Evolutionary conservation across 2,113 vertebrate genomes (phyloP), one percentile per base, ranked within the genome.

Genomic region (Chunga burmeisteri): DNA sequence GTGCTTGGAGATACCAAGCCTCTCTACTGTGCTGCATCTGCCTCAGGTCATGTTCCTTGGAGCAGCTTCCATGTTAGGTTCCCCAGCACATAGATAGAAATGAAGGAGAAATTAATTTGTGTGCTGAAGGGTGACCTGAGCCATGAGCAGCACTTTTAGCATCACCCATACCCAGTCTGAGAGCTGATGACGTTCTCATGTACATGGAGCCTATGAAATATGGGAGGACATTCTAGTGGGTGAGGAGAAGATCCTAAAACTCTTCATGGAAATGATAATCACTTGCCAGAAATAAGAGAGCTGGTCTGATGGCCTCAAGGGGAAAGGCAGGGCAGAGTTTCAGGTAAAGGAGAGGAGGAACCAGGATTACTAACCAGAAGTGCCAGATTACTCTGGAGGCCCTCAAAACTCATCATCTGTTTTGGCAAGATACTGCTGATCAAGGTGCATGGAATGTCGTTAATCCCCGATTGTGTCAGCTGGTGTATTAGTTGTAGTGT

Each of bases 11-110:
- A 47, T 49, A 36, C 2, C 38, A 38, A 38, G 0, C 16, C 58
- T 62, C 21, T 58, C 5, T 23, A 34, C 13, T 1, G 1, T 0
- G 1, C 29, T 63, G 10, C 13, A 32, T 32, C 52, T 56, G 6
- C 12, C 10, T 34, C 40, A 17, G n/a, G 22, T 55, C 40, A 6
- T 10, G 14, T n/a, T 84, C 61, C 56, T 75, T 3, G 1, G 23
- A 71, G 36, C 36, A 53, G 16, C 47, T 62, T 56, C 83, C 5
- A 1, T 10, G 38, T 56, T 30, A 32, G 56, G 46, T 44, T 55
- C 73, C 53, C 25, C 38, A 70, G 40, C 26, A 44, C 16, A 27
- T 1, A 50, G 26, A 21, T 4, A 56, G 36, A 75, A 85, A 46
- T 34, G 14, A 63, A 52, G 58, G 38, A 88, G 42, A 62, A 58